A percentile compares a stretch with the other conserved stretches of the same genome.
Conservation (phyloP, 2,113 vertebrate species). For the Psophia crepitans region DNA sequence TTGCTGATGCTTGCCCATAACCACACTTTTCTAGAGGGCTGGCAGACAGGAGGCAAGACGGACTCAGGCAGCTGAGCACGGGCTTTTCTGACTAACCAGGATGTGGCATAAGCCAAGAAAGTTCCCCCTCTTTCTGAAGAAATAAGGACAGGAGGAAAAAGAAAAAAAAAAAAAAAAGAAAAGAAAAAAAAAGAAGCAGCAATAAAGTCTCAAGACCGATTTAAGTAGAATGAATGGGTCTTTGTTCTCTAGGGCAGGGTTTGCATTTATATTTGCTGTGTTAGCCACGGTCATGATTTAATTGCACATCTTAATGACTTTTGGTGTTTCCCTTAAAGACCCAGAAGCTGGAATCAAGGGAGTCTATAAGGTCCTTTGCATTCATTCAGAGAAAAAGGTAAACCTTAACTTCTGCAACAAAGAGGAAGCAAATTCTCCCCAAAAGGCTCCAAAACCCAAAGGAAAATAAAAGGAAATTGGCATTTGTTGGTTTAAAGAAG, state of each 20-base stretch:
- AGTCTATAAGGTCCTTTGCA: not conserved
- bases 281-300: constrained; percentile 49
- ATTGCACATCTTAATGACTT: constrained; percentile 62
- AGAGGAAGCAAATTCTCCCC: constrained; percentile 33
- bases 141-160: not conserved
- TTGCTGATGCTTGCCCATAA: constrained; percentile 2
- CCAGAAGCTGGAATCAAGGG: constrained; percentile 35
- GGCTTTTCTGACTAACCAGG: constrained; percentile 31
- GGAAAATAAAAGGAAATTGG: constrained; percentile 47
- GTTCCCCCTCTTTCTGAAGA: constrained; percentile 2
- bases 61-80: not conserved
- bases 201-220: constrained; percentile 38
- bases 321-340: constrained; percentile 54
- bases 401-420: constrained; percentile 26
- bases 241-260: constrained; percentile 50
- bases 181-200: not conserved
- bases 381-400: constrained; percentile 34
- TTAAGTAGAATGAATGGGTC: constrained; percentile 35
- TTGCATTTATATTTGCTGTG: constrained; percentile 61
- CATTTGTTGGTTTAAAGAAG: constrained; percentile 34
- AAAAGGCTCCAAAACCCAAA: constrained; percentile 25
- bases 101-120: constrained; percentile 44
- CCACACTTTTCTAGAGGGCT: not conserved
- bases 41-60: not conserved
- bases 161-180: no score